Conservation (phyloP, 2,113 vertebrate species). For the Strix uralensis region DNA sequence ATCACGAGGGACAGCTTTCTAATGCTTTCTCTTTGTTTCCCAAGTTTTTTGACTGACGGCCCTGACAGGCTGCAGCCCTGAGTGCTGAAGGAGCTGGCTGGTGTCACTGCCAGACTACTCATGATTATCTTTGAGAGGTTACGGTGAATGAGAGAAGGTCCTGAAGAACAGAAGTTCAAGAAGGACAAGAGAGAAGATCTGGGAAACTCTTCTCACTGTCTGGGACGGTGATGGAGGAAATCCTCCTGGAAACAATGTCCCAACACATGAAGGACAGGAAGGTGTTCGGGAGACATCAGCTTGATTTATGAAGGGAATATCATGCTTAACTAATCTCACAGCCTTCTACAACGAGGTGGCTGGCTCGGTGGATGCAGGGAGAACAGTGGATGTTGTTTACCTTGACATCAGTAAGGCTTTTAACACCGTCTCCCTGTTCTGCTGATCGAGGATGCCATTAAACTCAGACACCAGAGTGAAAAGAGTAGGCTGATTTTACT, state of each 20-base stretch:
- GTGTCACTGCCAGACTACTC: neutral
- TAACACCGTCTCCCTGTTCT: neutral
- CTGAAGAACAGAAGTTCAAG: neutral
- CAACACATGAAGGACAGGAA: neutral
- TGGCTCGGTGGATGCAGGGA: neutral
- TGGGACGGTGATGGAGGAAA: neutral
- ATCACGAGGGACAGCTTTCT: neutral
- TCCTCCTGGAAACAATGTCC: neutral
- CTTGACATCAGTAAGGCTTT: neutral
- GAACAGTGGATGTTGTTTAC: neutral
- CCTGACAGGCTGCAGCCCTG: neutral
- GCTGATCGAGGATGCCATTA: no score
- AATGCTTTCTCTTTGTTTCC: neutral
- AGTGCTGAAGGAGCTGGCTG: neutral
- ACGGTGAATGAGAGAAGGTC: neutral
- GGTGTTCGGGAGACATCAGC: neutral
- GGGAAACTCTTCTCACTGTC: neutral
- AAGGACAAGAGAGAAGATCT: neutral
- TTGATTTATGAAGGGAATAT: neutral
- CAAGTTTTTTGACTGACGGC: neutral
- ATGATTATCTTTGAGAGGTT: accelerated
- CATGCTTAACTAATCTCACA: neutral
- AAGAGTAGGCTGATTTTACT: no score
- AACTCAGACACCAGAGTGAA: no score
- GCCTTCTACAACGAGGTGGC: neutral